Evolutionary conservation across 2,797 vertebrate species (phyloP).

Genomic region (Botia kubotai): DNA sequence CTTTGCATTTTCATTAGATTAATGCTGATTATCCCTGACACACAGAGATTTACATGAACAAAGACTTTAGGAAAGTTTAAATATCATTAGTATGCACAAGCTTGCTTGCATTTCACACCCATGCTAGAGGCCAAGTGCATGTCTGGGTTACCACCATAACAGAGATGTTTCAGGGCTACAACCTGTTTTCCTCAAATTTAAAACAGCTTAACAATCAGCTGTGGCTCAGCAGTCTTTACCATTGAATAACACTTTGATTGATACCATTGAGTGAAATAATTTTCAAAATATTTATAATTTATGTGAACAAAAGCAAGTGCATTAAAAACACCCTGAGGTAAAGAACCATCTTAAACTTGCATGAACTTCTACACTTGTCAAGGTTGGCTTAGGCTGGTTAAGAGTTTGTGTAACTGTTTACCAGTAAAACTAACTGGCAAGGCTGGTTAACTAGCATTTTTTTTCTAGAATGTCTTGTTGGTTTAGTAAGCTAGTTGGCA

Average conservation of each 20-base stretch:
- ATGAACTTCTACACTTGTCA: slow-evolving; percentile 37
- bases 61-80: slow-evolving; percentile 75
- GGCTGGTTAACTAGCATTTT: too few relatives aligned
- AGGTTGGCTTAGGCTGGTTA: too few relatives aligned
- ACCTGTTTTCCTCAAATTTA: slow-evolving; percentile 48
- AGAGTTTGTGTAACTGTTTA: too few relatives aligned
- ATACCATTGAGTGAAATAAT: too few relatives aligned
- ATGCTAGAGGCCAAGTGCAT: slow-evolving; percentile 54
- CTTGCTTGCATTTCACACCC: slow-evolving; percentile 67
- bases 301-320: not conserved
- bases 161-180: slow-evolving; percentile 59
- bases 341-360: not conserved
- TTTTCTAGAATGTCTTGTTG: too few relatives aligned
- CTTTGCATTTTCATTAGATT: slow-evolving; percentile 76
- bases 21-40: slow-evolving; percentile 66
- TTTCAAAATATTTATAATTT: not conserved
- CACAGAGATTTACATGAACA: slow-evolving; percentile 73
- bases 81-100: slow-evolving; percentile 76
- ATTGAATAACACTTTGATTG: not conserved
- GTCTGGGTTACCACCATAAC: slow-evolving; percentile 70
- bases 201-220: slow-evolving; percentile 74
- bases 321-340: not conserved
- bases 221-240: not conserved
- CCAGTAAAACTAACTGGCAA: too few relatives aligned
- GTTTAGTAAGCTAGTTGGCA: too few relatives aligned